Evolutionary conservation across 2,888 invertebrate species (phyloP), one percentile per base, ranked within the genome.

Genomic region (Polymixis flavicincta): DNA sequence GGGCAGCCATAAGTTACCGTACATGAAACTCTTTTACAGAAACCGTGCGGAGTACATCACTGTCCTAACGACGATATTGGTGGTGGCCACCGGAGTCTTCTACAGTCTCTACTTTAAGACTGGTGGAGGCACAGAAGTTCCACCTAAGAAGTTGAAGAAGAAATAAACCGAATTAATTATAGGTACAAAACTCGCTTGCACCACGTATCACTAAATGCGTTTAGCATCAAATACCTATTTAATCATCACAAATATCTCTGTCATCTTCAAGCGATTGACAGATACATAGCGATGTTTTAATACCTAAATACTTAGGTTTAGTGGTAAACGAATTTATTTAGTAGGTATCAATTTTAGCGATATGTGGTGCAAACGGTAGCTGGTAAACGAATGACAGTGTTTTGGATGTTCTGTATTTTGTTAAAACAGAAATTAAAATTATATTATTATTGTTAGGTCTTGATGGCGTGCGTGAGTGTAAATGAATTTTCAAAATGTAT

Each of bases 11-110:
- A 14, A 5, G 1, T 50, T n/a, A 66, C 32, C 11, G n/a, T 52
- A 67, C 37, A 37, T 55, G 13, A 57, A 42, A 57, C 52, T 61
- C 14, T 50, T 76, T 78, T 70, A 3, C 92, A 96, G 96, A 67
- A 98, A 98, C 90, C 97, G 97, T 48, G 94, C 95, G 0, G 98
- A 98, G 91, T 98, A 98, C 89, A 95, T 98, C 9, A 92, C 96
- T 0, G 95, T 98, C 13, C 90, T 98, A 6, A 93, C 97, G 2
- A 93, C 97, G 0, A 97, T 97, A 65, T 93, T 97, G 64, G 82
- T 97, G 8, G 85, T 97, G 5, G 98, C 98, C 0, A 87, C 95
- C 1, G 95, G 95, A 14, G 96, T 98, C 17, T 98, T 97, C 90
- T 95, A 96, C 85, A 95, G 95, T 25, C 88, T 97, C 32, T 97